Evolutionary conservation across 2,113 vertebrate genomes (phyloP).

Genomic region (Cromileptes altivelis): DNA sequence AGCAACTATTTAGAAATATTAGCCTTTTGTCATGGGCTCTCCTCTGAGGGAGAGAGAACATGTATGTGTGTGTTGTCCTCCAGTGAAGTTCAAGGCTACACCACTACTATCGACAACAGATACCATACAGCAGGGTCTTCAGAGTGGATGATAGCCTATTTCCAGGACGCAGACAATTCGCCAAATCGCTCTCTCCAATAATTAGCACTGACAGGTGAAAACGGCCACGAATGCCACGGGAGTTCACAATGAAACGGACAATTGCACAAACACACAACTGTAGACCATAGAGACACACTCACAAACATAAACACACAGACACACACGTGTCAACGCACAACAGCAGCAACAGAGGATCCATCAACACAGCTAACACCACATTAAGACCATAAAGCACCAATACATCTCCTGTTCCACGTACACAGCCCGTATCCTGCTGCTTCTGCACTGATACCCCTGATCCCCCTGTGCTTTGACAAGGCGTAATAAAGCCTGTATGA

Average conservation of each 20-base stretch:
- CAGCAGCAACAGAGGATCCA: constrained; percentile 58
- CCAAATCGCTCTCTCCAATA: constrained; percentile 55
- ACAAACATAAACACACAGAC: constrained; percentile 46
- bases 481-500: constrained; percentile 83
- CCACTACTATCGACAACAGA: constrained; percentile 28
- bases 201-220: constrained; percentile 81
- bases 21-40: background rate
- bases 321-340: constrained; percentile 47
- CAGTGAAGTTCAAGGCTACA: constrained; percentile 45
- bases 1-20: constrained; percentile 1
- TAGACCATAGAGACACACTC: background rate
- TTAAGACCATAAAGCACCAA: constrained; percentile 78
- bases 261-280: constrained; percentile 52
- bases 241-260: constrained; percentile 66
- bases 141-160: constrained; percentile 52
- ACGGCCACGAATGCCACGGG: constrained; percentile 61
- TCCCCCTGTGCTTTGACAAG: constrained; percentile 82
- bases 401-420: constrained; percentile 71
- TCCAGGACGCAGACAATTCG: constrained; percentile 57
- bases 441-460: constrained; percentile 78
- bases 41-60: background rate
- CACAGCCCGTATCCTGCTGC: constrained; percentile 68
- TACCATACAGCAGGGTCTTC: constrained; percentile 36
- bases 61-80: constrained; percentile 18
- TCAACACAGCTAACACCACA: constrained; percentile 69